Percentiles rank a stretch among this genome's conserved stretches.
Conservation (phyloP, 2,888 invertebrate genomes). For the Meta bourneti region DNA sequence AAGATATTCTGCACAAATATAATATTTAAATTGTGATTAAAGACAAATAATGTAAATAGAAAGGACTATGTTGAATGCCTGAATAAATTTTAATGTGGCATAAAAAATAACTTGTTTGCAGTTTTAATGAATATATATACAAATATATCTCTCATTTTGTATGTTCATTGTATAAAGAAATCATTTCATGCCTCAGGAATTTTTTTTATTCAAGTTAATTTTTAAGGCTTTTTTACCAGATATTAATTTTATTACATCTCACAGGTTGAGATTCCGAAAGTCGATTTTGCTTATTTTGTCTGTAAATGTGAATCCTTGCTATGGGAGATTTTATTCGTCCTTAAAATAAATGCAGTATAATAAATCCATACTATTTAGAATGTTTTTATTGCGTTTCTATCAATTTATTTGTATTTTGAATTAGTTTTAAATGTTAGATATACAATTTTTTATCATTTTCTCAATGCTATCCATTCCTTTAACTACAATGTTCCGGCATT, state of each 20-base stretch:
- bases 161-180: constrained; percentile 58
- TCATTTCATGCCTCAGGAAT: constrained; percentile 62
- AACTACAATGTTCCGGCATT: no score
- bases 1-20: constrained; percentile 60
- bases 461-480: no score
- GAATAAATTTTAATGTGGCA: constrained; percentile 66
- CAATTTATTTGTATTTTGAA: background rate
- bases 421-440: no score
- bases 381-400: constrained; percentile 15
- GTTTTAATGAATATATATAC: constrained; percentile 28
- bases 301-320: background rate
- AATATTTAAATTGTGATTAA: constrained; percentile 54
- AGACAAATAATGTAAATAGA: constrained; percentile 54
- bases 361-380: background rate
- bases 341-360: no score
- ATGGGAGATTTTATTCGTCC: background rate
- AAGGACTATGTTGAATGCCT: constrained; percentile 52
- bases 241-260: no score
- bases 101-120: constrained; percentile 59
- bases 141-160: constrained; percentile 41
- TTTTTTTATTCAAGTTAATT: constrained; percentile 16
- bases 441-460: no score
- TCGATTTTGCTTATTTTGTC: background rate
- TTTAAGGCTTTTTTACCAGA: background rate
- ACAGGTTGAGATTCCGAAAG: background rate